Evolutionary conservation across 2,888 invertebrate species (phyloP), one percentile per base, ranked within the genome.

Genomic region (Reticulitermes lucifugus): DNA sequence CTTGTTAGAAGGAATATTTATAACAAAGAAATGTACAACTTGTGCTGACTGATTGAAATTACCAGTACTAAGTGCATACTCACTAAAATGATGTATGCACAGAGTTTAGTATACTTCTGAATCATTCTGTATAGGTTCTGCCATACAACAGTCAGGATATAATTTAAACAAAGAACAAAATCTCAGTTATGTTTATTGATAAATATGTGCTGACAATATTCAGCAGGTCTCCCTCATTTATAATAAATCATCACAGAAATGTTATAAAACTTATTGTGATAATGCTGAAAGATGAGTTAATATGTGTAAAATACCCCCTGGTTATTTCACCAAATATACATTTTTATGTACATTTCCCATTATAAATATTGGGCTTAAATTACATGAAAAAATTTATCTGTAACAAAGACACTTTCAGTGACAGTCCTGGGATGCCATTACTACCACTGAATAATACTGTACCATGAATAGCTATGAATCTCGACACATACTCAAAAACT

Each of bases 181-280:
- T 9, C n/a, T 65, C 65, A n/a, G 51, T 51, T 55, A 12, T 46
- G 29, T 81, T 81, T 81, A 81, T 81, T 81, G 70, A 81, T 70
- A 81, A 81, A 81, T 59, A 81, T 79, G 59, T 65, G 43, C 77
- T 46, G 77, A 46, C 22, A 70, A 55, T 80, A 60, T 29, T 81
- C 81, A 65, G 65, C 43, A 65, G 21, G 10, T 80, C 1, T 65
- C n/a, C 55, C 29, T 43, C 41, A 70, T 81, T 46, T 70, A n/a
- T 81, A 81, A 70, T 81, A 43, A 81, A 81, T 70, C 70, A 81
- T 65, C 60, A 60, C 41, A 65, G 60, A 81, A 65, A 81, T 25
- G 41, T 81, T 81, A 81, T 81, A 81, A 81, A 81, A 81, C 70
- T 81, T 65, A 81, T 70, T 43, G 81, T 81, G 70, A 81, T 65